phyloP scores from a whole-genome alignment of 2,113 vertebrate genomes.

The Eurystomus gularis region DNA sequence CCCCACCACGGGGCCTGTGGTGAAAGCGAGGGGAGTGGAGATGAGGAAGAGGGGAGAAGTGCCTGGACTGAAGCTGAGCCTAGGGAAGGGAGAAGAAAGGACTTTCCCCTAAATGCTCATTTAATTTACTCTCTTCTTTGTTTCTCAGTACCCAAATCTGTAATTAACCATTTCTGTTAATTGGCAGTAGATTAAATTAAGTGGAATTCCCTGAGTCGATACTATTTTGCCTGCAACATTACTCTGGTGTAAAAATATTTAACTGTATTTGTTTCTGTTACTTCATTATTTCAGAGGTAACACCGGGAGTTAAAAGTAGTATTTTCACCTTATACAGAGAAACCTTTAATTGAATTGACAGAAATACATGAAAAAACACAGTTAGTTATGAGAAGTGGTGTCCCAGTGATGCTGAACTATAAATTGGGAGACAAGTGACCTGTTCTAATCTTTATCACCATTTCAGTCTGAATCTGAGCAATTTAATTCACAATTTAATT shows the following conservation, averaged over 20 bases:
- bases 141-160: neutral
- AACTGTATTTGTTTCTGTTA: neutral
- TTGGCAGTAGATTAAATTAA: neutral
- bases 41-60: rapidly evolving
- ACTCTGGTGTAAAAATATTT: neutral
- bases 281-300: neutral
- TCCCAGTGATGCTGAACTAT: neutral
- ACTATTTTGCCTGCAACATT: neutral
- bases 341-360: neutral
- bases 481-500: neutral
- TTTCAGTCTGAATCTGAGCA: neutral
- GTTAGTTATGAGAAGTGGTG: neutral
- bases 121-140: neutral
- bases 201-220: neutral
- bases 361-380: neutral
- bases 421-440: neutral
- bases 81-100: neutral
- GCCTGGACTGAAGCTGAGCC: neutral
- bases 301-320: neutral
- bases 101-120: neutral
- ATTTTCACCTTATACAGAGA: neutral
- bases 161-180: neutral
- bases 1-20: neutral
- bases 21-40: rapidly evolving
- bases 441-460: neutral